A percentile compares a stretch with the other conserved stretches of the same genome.
Evolutionary conservation across 2,888 invertebrate species (phyloP).

Genomic region (Eumacrocentrus americanus): DNA sequence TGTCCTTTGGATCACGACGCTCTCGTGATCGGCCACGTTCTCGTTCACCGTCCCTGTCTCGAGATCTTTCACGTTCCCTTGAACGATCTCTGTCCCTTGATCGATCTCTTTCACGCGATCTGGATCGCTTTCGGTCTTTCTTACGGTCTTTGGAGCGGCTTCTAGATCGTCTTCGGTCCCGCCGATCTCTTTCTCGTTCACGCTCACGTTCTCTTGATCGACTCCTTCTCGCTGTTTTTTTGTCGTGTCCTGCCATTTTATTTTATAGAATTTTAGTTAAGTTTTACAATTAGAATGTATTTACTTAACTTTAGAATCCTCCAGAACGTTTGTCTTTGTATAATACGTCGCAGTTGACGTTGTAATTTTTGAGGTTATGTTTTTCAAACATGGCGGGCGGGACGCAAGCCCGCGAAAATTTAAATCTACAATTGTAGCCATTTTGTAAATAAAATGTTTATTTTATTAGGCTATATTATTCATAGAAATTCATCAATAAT

Average conservation of each 20-base stretch:
- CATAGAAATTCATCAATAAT: too few species aligned
- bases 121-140: slow-evolving; percentile 48
- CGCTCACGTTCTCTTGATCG: slow-evolving; percentile 51
- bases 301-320: slow-evolving; percentile 34
- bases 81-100: slow-evolving; percentile 47
- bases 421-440: too few species aligned
- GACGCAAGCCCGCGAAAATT: too few species aligned
- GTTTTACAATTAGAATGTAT: background rate
- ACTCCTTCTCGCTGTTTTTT: slow-evolving; percentile 14
- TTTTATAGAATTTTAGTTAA: background rate
- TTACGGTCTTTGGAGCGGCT: slow-evolving; percentile 53
- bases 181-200: slow-evolving; percentile 59
- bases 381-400: too few species aligned
- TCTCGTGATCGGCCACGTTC: slow-evolving; percentile 53
- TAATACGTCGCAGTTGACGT: too few species aligned
- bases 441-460: too few species aligned
- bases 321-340: too few species aligned
- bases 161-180: slow-evolving; percentile 50
- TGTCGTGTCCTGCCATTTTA: slow-evolving; percentile 4
- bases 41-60: slow-evolving; percentile 58
- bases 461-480: too few species aligned
- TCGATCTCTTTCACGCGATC: slow-evolving; percentile 50
- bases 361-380: too few species aligned
- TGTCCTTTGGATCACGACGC: slow-evolving; percentile 51
- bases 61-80: slow-evolving; percentile 58